Evolutionary conservation across 2,888 invertebrate species (phyloP), one percentile per base, ranked within the genome.

Genomic region (Malthinus seriepunctatus): DNA sequence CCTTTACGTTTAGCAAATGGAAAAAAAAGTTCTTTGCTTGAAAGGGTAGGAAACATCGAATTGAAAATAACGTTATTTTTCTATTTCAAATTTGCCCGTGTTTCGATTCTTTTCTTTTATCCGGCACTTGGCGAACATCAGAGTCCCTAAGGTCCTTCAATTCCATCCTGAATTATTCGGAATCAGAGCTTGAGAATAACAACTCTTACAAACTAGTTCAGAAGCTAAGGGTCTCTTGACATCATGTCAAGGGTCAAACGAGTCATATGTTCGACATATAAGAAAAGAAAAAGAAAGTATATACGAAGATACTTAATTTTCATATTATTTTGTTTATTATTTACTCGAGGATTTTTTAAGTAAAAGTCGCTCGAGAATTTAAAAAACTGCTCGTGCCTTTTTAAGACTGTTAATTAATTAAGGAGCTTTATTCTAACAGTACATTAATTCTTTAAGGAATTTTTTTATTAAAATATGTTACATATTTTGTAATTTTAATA

Each of bases 131-230:
- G 62, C 56, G 56, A 62, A 54, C 57, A 51, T 55, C 51, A 50
- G 51, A 56, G 51, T 63, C 65, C 60, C 65, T 9, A 48, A 51
- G 60, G 63, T 50, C 62, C 65, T 63, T 56, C 65, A 60, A 65
- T 63, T 64, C 62, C 59, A 56, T 55, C 58, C 45, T 63, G 62
- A 63, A 65, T 65, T 63, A 65, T 65, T 65, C 63, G 56, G 60
- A 65, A 65, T 63, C 65, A 65, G 58, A 63, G 61, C 59, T 62
- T 57, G 62, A 51, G 62, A 65, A 65, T 62, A 63, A 63, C 65
- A 63, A 61, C 62, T 52, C 56, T 52, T 55, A 48, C 56, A 60
- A 60, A 56, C 60, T 55, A 56, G 56, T 56, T 56, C 60, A 52
- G 56, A 55, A 50, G 52, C 56, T 52, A 56, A 60, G 60, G 60